Conservation (phyloP, 2,113 vertebrate genomes). For the Laterallus jamaicensis region DNA sequence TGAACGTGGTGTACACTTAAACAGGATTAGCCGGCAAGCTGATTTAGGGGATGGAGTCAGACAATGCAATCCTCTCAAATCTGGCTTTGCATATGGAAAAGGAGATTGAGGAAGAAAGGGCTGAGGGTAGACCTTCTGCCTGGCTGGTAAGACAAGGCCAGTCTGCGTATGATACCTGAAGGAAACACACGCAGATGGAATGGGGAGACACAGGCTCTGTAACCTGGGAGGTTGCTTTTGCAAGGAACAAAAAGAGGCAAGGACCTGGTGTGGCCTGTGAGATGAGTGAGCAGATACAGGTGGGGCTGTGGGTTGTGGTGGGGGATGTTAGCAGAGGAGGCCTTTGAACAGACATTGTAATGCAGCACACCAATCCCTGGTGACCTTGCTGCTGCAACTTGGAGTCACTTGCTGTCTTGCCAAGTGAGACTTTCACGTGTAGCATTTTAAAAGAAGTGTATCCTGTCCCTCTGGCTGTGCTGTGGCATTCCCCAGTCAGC, state of each 20-base stretch:
- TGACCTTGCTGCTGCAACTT: not conserved
- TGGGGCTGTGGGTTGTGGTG: no score
- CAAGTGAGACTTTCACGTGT: not conserved
- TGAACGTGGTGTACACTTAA: not conserved
- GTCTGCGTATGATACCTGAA: not conserved
- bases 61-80: not conserved
- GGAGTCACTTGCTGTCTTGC: not conserved
- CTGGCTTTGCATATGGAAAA: not conserved
- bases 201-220: not conserved
- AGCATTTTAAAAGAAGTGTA: not conserved
- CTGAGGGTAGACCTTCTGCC: not conserved
- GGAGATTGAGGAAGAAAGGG: not conserved
- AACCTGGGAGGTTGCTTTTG: not conserved
- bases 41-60: not conserved
- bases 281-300: not conserved
- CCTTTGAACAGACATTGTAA: not conserved
- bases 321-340: not conserved
- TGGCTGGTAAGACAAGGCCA: not conserved
- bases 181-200: accelerated
- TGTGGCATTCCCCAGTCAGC: not conserved
- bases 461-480: not conserved
- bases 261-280: not conserved
- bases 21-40: not conserved
- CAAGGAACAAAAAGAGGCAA: not conserved
- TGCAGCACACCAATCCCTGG: not conserved